Percentiles rank a stretch among this genome's conserved stretches.
Evolutionary conservation across 2,888 invertebrate genomes (phyloP).

Genomic region (Lithosia quadra): DNA sequence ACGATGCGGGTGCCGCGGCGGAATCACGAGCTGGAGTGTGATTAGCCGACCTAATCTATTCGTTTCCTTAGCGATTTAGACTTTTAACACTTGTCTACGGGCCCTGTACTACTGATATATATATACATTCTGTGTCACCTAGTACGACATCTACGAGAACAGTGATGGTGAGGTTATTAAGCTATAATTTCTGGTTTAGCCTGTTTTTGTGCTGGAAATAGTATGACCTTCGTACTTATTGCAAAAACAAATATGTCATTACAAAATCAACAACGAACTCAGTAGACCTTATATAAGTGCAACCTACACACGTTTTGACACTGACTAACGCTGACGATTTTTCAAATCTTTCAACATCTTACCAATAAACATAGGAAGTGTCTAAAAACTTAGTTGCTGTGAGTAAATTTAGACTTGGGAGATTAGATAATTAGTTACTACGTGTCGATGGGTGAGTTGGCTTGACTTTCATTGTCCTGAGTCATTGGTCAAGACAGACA

Average conservation of each 20-base stretch:
- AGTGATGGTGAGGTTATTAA: background rate
- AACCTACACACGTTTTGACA: constrained; percentile 5
- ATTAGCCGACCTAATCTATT: no score
- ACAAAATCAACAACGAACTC: background rate
- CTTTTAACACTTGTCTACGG: no score
- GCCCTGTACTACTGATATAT: no score
- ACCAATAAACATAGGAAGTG: constrained; percentile 18
- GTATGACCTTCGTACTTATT: background rate
- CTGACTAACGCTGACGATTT: background rate
- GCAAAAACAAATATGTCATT: background rate
- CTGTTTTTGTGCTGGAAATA: background rate
- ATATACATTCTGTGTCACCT: no score
- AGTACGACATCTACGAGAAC: background rate
- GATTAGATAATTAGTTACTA: constrained; percentile 36
- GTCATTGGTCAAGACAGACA: constrained; percentile 24
- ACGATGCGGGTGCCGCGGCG: no score
- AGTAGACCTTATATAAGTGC: background rate
- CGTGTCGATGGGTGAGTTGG: constrained; percentile 33
- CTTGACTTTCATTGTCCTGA: constrained; percentile 29
- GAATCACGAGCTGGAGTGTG: no score
- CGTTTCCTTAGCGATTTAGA: no score
- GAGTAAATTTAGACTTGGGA: background rate
- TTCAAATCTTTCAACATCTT: background rate
- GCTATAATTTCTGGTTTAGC: background rate
- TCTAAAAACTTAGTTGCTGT: constrained; percentile 14